These are phyloP conservation scores for Cotesia glomerata DNA, from an alignment of 1,140 invertebrate genomes.

Conservation along the genomic window DNA sequence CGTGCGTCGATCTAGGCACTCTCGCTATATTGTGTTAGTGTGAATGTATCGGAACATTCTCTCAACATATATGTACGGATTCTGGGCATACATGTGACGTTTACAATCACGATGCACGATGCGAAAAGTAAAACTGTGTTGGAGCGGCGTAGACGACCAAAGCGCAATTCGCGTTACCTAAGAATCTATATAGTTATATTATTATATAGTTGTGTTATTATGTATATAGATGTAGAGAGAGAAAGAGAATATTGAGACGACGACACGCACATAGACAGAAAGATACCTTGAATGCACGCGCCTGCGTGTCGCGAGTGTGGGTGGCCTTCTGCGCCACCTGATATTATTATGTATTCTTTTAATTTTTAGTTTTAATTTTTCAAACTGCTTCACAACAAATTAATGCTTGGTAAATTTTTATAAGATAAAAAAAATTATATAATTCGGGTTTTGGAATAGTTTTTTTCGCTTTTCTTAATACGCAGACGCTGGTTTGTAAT, in stretches of 20 bases:
- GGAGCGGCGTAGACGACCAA: constrained; percentile 27
- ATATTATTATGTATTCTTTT: constrained; percentile 33
- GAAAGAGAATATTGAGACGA: neutral
- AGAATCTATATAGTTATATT: constrained; percentile 43
- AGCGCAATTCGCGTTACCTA: constrained; percentile 46
- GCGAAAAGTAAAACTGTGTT: constrained; percentile 21
- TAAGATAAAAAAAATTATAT: too few relatives aligned
- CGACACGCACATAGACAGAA: constrained; percentile 1
- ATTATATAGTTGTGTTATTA: neutral
- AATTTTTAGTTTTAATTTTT: neutral
- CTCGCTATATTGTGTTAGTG: constrained; percentile 36
- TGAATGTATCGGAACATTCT: constrained; percentile 10
- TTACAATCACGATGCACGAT: constrained; percentile 23
- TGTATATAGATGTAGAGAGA: constrained; percentile 2
- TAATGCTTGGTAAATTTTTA: too few relatives aligned
- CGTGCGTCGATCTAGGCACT: constrained; percentile 27
- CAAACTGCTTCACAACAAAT: too few relatives aligned
- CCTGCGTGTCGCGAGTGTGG: constrained; percentile 25
- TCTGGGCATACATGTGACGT: neutral
- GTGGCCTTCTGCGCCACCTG: constrained; percentile 43
- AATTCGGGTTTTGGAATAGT: too few relatives aligned
- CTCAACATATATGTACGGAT: too few relatives aligned
- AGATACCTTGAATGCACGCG: constrained; percentile 27
- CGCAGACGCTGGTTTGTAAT: neutral
- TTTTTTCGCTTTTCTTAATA: too few relatives aligned